Evolutionary conservation across 2,113 vertebrate species (phyloP), one percentile per base, ranked within the genome.

Genomic region (Mesocricetus auratus): DNA sequence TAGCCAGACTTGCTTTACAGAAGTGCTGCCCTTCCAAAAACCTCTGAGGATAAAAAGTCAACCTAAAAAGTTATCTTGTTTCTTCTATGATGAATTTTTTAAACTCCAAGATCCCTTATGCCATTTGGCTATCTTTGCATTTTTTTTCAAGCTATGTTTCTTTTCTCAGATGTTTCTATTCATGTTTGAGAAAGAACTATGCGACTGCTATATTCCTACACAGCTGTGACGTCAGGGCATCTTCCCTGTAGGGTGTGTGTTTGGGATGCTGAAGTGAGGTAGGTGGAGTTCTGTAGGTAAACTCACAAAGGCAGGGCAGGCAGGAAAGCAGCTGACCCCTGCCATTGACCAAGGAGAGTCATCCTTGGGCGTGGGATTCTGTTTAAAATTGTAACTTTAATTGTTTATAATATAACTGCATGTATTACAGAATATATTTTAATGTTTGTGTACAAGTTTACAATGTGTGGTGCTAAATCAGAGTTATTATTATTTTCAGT

Each of bases 121-220:
- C 45, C 75, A 45, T 83, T 89, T 93, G n/a, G 75, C 85, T 58
- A 56, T 66, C 60, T 96, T 85, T 93, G 47, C 16, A 39, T 92
- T 93, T 75, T 85, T 26, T 86, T 86, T 94, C 73, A 87, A 93
- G 66, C 81, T 73, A 24, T 86, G 24, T 21, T 39, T 90, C 53
- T 94, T 89, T 92, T 92, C 62, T 77, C 58, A 86, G 68, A n/a
- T 58, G 62, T 92, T 26, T 92, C 50, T 22, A 1, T 90, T 96
- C 7, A 33, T 87, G 8, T 90, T 81, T 90, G 81, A 36, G 39
- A 81, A 68, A 92, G 47, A 12, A 47, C 6, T 31, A 47, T 2
- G 39, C 53, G 74, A 56, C 36, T 10, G 50, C 11, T 16, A 9
- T 9, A 58, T 87, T 62, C 94, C 86, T 93, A 21, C 86, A 81